Evolutionary conservation across 1,140 invertebrate genomes (phyloP).

Genomic region (Pseudomyrmex cubaensis): DNA sequence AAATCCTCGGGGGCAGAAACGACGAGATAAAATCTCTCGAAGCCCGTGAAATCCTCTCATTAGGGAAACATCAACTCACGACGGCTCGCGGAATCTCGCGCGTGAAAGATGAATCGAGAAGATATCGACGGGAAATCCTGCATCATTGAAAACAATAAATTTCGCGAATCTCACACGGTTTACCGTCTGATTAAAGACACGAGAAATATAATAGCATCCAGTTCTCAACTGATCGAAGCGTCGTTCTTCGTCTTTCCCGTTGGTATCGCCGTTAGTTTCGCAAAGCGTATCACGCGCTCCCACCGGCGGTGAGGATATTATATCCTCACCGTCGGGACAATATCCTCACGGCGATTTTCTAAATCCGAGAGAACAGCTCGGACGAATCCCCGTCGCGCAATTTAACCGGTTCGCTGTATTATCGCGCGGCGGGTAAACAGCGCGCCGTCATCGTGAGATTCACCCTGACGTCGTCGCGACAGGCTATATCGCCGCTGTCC

Average conservation of each 20-base stretch:
- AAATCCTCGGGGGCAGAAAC: not conserved
- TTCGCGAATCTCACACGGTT: not conserved
- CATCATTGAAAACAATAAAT: conserved; percentile 5
- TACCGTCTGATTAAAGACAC: conserved; percentile 3
- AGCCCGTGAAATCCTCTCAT: not conserved
- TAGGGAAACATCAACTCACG: not conserved
- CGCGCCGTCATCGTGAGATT: conserved; percentile 30
- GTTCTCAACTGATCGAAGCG: not conserved
- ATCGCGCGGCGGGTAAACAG: too few species aligned
- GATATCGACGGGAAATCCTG: not conserved
- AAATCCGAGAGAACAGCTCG: not conserved
- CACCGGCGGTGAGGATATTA: not conserved
- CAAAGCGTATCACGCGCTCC: not conserved
- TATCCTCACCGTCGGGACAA: conserved; percentile 6
- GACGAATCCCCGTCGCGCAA: conserved; percentile 10
- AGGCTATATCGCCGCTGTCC: not conserved
- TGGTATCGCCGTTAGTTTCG: conserved; percentile 18
- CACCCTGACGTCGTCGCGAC: not conserved
- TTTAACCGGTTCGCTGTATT: conserved; percentile 52
- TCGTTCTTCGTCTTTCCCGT: not conserved
- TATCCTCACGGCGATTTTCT: not conserved
- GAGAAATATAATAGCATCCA: not conserved
- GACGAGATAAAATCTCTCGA: not conserved
- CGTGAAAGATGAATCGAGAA: not conserved
- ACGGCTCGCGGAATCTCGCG: not conserved